Evolutionary conservation across 2,888 invertebrate species (phyloP).

Genomic region (Melangyna quadrimaculata): DNA sequence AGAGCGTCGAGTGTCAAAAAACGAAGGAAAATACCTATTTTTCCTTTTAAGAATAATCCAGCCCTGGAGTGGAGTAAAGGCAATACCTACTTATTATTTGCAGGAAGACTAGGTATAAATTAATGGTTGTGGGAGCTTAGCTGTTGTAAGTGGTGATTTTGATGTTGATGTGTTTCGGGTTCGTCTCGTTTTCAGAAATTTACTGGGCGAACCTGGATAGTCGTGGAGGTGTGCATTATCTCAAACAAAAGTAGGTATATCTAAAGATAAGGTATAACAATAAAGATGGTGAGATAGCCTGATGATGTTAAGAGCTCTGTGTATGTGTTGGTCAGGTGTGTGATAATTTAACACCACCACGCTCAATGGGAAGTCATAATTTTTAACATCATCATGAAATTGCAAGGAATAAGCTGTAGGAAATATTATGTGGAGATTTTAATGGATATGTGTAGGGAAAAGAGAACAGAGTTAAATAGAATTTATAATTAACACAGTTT

Average conservation of each 20-base stretch:
- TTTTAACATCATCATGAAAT: conserved; percentile 56
- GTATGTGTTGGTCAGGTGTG: conserved; percentile 38
- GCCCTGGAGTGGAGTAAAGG: neutral
- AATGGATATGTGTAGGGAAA: no score
- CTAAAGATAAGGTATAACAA: conserved; percentile 39
- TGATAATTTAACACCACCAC: conserved; percentile 61
- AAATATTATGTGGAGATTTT: neutral
- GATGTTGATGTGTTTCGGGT: conserved; percentile 47
- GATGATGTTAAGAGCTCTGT: conserved; percentile 12
- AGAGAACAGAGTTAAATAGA: no score
- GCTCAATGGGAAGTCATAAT: conserved; percentile 42
- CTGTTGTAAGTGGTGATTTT: conserved; percentile 61
- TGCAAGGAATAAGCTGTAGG: conserved; percentile 9
- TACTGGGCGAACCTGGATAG: neutral
- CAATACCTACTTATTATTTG: conserved; percentile 37
- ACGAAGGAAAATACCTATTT: neutral
- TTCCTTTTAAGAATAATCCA: neutral
- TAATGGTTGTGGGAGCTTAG: conserved; percentile 59
- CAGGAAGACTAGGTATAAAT: conserved; percentile 61
- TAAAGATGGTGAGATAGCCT: neutral
- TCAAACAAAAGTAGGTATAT: conserved; percentile 55
- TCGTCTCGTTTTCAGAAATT: conserved; percentile 15
- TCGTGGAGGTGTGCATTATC: conserved; percentile 47
- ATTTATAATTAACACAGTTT: no score
- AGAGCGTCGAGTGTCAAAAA: no score